These are phyloP conservation scores for Notospermus geniculatus DNA, from an alignment of 1,140 invertebrate species.

Conservation along the genomic window DNA sequence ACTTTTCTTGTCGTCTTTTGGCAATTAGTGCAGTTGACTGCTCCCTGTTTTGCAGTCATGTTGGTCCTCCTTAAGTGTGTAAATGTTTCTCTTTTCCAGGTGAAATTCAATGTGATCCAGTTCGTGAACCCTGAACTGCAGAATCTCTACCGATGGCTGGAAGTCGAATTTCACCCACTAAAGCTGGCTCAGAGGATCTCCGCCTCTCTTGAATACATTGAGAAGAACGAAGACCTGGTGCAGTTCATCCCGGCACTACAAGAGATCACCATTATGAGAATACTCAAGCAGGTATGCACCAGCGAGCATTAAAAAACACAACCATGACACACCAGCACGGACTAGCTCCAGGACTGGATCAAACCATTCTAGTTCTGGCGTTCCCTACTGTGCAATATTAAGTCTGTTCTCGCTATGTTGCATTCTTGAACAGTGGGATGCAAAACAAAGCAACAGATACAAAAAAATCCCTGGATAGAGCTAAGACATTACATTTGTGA, in stretches of 20 bases:
- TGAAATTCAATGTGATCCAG: slow-evolving; percentile 68
- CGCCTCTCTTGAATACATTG: slow-evolving; percentile 53
- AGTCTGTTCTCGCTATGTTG: not conserved
- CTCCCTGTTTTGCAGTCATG: not conserved
- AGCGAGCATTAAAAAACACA: too few species aligned
- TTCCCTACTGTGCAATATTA: not conserved
- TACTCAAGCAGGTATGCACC: slow-evolving; percentile 77
- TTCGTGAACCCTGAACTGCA: slow-evolving; percentile 83
- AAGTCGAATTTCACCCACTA: slow-evolving; percentile 94
- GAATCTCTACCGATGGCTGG: slow-evolving; percentile 87
- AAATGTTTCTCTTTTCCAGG: slow-evolving; percentile 33
- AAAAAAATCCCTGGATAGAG: too few species aligned
- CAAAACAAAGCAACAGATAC: not conserved
- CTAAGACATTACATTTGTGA: too few species aligned
- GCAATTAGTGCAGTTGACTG: too few species aligned
- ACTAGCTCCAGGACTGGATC: not conserved
- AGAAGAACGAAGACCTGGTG: slow-evolving; percentile 49
- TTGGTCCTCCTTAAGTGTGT: too few species aligned
- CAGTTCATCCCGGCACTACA: slow-evolving; percentile 84
- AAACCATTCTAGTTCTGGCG: too few species aligned
- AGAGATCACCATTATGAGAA: slow-evolving; percentile 86
- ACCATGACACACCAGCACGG: too few species aligned
- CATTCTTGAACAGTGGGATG: not conserved
- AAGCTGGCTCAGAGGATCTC: slow-evolving; percentile 69
- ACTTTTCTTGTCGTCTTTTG: too few species aligned